phyloP scores from a whole-genome alignment of 2,888 invertebrate species.

The Tridacna gigas region DNA sequence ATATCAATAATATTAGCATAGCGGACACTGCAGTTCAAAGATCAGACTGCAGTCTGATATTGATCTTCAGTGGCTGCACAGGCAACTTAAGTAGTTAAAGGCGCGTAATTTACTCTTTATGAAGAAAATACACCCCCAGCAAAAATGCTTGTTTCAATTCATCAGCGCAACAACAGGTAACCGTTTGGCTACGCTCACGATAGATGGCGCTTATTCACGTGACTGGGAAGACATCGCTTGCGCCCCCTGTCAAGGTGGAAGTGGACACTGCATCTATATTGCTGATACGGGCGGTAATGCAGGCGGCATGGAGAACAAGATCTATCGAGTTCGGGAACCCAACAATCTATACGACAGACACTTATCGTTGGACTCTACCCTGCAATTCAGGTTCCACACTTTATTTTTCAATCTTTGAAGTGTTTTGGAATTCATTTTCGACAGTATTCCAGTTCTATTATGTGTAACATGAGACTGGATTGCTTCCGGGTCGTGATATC shows the following conservation, averaged over 20 bases:
- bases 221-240: conserved; percentile 72
- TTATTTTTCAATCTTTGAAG: not conserved
- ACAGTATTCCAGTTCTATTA: too few species aligned
- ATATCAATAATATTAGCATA: too few species aligned
- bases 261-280: conserved; percentile 65
- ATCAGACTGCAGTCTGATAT: too few species aligned
- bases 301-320: conserved; percentile 59
- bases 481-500: too few species aligned
- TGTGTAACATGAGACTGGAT: too few species aligned
- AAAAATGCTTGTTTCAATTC: too few species aligned
- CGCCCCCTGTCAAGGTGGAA: conserved; percentile 57
- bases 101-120: too few species aligned
- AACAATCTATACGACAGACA: conserved; percentile 15
- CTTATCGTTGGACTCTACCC: conserved; percentile 35
- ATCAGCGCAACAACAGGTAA: conserved; percentile 39
- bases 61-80: too few species aligned
- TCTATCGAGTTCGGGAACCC: conserved; percentile 66
- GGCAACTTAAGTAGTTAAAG: too few species aligned
- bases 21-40: too few species aligned
- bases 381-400: conserved; percentile 55
- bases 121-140: too few species aligned
- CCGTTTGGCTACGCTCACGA: conserved; percentile 47
- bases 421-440: not conserved
- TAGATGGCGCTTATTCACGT: conserved; percentile 55
- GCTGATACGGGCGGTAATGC: conserved; percentile 66